A percentile compares a stretch with the other conserved stretches of the same genome.
phyloP scores from a whole-genome alignment of 2,113 vertebrate genomes.

The Podarcis muralis region DNA sequence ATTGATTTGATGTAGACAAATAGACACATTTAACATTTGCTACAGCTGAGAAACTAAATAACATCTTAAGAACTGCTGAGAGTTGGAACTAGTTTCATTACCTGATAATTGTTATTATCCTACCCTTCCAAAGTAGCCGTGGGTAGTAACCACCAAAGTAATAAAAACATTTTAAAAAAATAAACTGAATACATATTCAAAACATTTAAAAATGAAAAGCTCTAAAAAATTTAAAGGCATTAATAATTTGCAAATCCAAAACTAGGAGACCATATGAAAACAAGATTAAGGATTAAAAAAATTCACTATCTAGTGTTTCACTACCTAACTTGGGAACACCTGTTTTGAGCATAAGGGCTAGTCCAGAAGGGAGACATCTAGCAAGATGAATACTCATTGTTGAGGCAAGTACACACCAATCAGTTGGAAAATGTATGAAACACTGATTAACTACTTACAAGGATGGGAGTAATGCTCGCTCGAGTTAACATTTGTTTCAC shows the following conservation, averaged over 20 bases:
- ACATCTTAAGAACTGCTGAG: not conserved
- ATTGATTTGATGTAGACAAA: not conserved
- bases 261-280: not conserved
- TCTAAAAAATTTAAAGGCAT: too few species aligned
- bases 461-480: conserved; percentile 92
- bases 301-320: not conserved
- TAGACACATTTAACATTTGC: not conserved
- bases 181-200: too few species aligned
- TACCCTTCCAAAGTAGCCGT: too few species aligned
- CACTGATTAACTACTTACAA: conserved; percentile 80
- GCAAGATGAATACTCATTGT: not conserved
- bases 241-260: not conserved
- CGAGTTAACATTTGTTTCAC: conserved; percentile 98
- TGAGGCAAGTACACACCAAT: not conserved
- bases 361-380: not conserved
- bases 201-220: too few species aligned
- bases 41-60: not conserved
- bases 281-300: not conserved
- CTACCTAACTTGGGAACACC: not conserved
- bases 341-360: not conserved
- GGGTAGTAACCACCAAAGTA: too few species aligned
- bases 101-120: too few species aligned
- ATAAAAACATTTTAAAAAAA: too few species aligned
- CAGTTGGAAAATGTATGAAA: conserved; percentile 42
- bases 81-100: not conserved